Conservation (phyloP, 2,113 vertebrate genomes). For the Bos javanicus region DNA sequence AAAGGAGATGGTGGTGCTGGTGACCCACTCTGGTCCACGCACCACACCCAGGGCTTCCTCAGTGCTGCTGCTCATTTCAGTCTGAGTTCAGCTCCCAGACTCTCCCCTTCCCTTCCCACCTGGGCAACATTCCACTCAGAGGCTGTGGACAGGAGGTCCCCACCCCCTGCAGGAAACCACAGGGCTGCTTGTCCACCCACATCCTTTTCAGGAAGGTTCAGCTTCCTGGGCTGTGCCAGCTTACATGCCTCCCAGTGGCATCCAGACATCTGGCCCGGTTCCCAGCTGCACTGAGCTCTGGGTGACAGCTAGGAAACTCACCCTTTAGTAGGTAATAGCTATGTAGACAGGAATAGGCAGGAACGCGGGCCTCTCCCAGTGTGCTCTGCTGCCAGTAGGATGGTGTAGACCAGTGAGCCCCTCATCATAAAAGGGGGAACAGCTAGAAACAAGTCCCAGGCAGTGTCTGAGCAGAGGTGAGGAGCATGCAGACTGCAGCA, state of each 20-base stretch:
- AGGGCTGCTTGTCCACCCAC: not conserved
- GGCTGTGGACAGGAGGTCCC: not conserved
- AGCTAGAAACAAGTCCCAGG: not conserved
- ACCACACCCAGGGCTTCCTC: too few species aligned
- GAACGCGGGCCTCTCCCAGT: not conserved
- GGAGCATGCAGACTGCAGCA: too few species aligned
- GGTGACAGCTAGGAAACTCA: not conserved
- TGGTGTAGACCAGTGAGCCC: fast-evolving
- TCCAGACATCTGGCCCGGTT: not conserved
- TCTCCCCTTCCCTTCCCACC: not conserved
- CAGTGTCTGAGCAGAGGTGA: not conserved
- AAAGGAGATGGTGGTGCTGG: fast-evolving
- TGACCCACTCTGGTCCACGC: fast-evolving
- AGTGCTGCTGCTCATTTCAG: fast-evolving
- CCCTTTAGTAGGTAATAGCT: not conserved
- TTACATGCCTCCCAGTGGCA: not conserved
- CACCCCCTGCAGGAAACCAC: not conserved
- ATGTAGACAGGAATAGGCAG: not conserved
- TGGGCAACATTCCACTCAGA: not conserved
- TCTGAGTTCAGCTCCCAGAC: fast-evolving
- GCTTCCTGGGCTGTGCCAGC: not conserved
- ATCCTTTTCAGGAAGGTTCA: not conserved
- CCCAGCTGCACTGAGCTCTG: not conserved
- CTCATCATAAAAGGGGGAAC: not conserved
- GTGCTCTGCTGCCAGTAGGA: fast-evolving